Evolutionary conservation across 2,113 vertebrate genomes (phyloP).

Genomic region (Phycodurus eques): DNA sequence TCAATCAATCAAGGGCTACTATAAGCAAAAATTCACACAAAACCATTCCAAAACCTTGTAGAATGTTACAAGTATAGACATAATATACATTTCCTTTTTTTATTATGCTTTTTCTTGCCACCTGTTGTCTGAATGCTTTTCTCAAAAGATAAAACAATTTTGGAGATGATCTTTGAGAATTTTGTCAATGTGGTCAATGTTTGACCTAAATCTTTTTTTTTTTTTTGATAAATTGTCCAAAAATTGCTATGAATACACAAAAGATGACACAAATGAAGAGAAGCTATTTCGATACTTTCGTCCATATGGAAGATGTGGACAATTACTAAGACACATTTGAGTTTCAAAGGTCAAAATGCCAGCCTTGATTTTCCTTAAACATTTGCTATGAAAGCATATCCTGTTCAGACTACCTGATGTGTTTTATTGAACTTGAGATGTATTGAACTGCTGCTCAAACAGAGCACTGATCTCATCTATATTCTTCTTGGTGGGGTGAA

Average conservation of each 20-base stretch:
- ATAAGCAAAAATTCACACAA: not conserved
- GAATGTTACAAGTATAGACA: not conserved
- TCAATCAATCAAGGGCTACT: not conserved
- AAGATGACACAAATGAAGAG: not conserved
- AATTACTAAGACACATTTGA: not conserved
- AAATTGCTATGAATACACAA: not conserved
- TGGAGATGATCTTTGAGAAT: not conserved
- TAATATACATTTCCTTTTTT: not conserved
- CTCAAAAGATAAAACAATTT: not conserved
- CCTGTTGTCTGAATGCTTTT: not conserved
- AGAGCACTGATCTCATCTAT: slow-evolving; percentile 73
- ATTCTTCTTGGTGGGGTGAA: slow-evolving; percentile 70
- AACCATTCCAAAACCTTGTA: not conserved
- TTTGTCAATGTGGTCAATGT: not conserved
- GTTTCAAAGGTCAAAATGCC: slow-evolving; percentile 47
- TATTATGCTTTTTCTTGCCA: not conserved
- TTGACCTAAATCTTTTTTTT: not conserved
- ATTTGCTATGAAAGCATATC: slow-evolving; percentile 53
- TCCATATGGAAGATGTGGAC: not conserved
- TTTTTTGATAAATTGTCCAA: not conserved
- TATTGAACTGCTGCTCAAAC: slow-evolving; percentile 76
- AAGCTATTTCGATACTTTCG: not conserved
- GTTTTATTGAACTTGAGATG: slow-evolving; percentile 65
- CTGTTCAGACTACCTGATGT: slow-evolving; percentile 57
- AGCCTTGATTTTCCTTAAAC: slow-evolving; percentile 56